phyloP scores from a whole-genome alignment of 1,140 invertebrate species.

The Olivierus martensii region DNA sequence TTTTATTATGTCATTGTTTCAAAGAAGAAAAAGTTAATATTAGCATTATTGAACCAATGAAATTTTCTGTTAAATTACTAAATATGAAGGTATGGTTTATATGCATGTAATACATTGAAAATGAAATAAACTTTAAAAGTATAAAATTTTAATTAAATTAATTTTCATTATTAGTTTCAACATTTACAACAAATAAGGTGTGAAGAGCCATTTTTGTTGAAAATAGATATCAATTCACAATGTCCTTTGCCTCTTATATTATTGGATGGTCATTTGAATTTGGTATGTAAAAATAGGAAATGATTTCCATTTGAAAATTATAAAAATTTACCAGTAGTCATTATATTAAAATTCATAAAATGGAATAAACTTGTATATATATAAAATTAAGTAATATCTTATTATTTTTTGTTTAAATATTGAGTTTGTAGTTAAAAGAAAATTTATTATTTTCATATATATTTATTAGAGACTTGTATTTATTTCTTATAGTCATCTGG shows the following conservation, averaged over 20 bases:
- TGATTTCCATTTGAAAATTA: slow-evolving; percentile 12
- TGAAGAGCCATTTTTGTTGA: slow-evolving; percentile 22
- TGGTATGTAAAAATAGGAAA: no score
- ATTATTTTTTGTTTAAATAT: no score
- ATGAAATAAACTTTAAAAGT: background rate
- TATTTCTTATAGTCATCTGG: no score
- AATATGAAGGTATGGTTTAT: slow-evolving; percentile 29
- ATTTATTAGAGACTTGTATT: no score
- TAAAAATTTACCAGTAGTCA: background rate
- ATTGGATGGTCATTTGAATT: slow-evolving; percentile 24
- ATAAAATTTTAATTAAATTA: no score
- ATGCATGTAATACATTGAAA: background rate
- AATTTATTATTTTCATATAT: no score
- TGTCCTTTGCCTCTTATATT: slow-evolving; percentile 30
- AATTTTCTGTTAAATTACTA: slow-evolving; percentile 33
- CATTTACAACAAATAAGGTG: slow-evolving; percentile 4
- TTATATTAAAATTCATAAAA: background rate
- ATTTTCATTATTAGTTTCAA: slow-evolving; percentile 13
- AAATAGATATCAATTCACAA: slow-evolving; percentile 28
- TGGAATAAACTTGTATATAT: no score
- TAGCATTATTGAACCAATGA: slow-evolving; percentile 28
- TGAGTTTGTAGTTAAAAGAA: no score
- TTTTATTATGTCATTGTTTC: slow-evolving; percentile 27
- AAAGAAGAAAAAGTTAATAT: slow-evolving; percentile 27
- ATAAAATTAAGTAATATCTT: no score